Evolutionary conservation across 2,113 vertebrate species (phyloP), one percentile per base, ranked within the genome.

Genomic region (Ageneiosus marmoratus): DNA sequence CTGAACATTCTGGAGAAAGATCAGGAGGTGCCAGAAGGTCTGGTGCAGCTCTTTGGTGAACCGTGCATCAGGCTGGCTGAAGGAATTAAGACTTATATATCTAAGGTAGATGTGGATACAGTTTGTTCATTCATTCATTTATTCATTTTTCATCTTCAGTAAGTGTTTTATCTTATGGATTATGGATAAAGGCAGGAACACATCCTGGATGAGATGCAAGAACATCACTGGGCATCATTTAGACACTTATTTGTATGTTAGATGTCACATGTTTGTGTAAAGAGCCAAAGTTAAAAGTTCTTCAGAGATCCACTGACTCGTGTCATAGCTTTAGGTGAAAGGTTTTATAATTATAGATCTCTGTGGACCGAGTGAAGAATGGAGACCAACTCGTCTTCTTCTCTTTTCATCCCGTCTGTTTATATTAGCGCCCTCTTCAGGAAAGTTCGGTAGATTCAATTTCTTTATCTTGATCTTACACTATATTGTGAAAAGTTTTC

Each of bases 51-150:
- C 62, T 88, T 88, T 73, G 83, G 85, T 80, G 91, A 92, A 81
- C 88, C 92, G 2, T 94, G 93, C 87, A 89, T 94, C 80, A 91
- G 90, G 86, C 86, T 95, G 86, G 92, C 91, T 37, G 88, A 87
- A 76, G 91, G 89, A 85, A 90, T 94, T 89, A 92, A 92, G 87
- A 85, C 90, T 56, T 94, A 93, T 0, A 89, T 93, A 63, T 89
- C 90, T 79, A 92, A 87, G 90, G 93, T 94, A 81, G 27, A 51
- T 56, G 18, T 76, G 80, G 32, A 82, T 29, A 44, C 8, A 44
- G 73, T 46, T 70, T 13, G n/a, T 60, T 18, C 6, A 15, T 29
- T 1, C 1, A 32, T 16, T 58, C 24, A 29, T 27, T 62, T 29
- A 12, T 29, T 13, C 1, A 13, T 62, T 29, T 12, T n/a, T 58